Evolutionary conservation across 2,113 vertebrate genomes (phyloP).

Genomic region (Phylloscopus trochiloides): DNA sequence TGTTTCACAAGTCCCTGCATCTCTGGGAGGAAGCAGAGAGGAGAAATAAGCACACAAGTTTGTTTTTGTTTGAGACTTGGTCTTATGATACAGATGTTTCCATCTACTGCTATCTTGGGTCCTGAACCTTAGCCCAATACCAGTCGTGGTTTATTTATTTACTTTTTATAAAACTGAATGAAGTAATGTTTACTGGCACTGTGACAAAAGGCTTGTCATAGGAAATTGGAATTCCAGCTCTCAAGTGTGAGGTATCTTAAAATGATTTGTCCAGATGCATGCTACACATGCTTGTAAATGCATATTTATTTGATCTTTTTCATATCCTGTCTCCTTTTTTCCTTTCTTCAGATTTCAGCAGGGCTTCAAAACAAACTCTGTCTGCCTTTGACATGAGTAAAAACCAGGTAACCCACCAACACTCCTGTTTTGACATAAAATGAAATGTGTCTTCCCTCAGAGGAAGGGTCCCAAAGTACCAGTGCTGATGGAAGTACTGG

Average conservation of each 20-base stretch:
- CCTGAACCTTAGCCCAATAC: not conserved
- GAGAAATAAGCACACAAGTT: not conserved
- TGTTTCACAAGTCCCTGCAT: not conserved
- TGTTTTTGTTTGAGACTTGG: not conserved
- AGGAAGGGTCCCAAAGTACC: not conserved
- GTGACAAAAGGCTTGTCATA: not conserved
- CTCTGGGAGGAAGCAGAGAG: not conserved
- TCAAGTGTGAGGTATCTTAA: not conserved
- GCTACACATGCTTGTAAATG: not conserved
- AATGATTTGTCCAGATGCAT: slow-evolving; percentile 10
- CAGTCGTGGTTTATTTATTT: not conserved
- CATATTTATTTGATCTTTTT: not conserved
- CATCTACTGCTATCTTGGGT: not conserved
- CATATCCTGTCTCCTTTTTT: not conserved
- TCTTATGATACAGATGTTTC: not conserved
- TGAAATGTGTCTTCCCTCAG: not conserved
- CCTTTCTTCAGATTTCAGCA: not conserved
- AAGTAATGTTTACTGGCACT: not conserved
- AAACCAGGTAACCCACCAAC: not conserved
- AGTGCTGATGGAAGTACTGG: not conserved
- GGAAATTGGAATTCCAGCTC: not conserved
- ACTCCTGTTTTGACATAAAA: not conserved
- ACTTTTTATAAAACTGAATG: not conserved
- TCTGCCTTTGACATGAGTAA: rapidly evolving
- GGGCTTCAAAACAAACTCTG: not conserved